Base-by-base conservation (phyloP, 1,140 invertebrate species). In the Neuroterus valhalla region DNA sequence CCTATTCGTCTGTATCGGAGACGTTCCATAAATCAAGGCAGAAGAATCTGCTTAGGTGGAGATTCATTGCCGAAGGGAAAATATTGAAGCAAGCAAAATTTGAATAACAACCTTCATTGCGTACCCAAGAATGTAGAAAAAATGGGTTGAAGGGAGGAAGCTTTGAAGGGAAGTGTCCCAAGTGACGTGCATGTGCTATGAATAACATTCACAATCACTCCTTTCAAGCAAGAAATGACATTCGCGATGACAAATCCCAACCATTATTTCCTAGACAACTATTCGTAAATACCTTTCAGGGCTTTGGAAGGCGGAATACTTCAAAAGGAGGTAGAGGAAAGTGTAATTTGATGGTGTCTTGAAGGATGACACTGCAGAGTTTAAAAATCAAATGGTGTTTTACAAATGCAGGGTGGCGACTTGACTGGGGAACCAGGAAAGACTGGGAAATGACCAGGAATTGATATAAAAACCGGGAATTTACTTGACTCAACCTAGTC, bases 281-380 rank as follows among this genome's bases (percentile, higher is more conserved):
- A 38, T 62, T 62, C 31, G 55, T 62, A 62, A 62, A 62, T 62
- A 62, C n/a, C 26, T 62, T 62, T 62, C 23, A 31, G n/a, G 31
- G 31, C 12, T 0, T 62, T 38, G 1, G 55, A 23, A 62, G 55
- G 55, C 55, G 55, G 55, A 62, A 8, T 38, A 1, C 31, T 38
- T 38, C 31, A 38, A 38, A 38, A 38, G 31, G 5, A 38, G 31
- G 31, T 38, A 38, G 10, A 38, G 31, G 31, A 62, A 31, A 62
- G 12, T 14, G 23, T 31, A 15, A n/a, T 15, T 62, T 62, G 15
- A 62, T 31, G 26, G 26, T 23, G 23, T 2, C 19, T 31, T 5
- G 11, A 14, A 55, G 21, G 23, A 55, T 62, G 55, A 62, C 55
- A 31, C 12, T 15, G 55, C 55, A 62, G 12, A 4, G 31, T 38